phyloP scores from a whole-genome alignment of 2,113 vertebrate genomes.

The Pongo pygmaeus region DNA sequence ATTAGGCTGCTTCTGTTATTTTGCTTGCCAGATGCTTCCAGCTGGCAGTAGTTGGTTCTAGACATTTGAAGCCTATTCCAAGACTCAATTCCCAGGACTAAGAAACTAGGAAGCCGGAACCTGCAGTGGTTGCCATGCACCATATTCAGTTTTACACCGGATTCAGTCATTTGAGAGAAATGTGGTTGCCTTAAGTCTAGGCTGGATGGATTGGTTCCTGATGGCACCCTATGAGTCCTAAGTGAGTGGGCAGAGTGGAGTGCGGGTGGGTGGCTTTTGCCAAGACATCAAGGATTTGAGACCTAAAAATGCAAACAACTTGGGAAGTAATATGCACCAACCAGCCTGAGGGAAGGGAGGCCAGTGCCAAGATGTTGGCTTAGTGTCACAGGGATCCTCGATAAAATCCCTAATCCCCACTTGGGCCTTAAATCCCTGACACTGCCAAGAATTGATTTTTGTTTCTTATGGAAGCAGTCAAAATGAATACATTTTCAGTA shows the following conservation, averaged over 20 bases:
- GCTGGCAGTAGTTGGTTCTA: not conserved
- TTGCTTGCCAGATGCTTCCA: not conserved
- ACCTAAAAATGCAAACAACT: slow-evolving; percentile 4
- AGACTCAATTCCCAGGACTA: not conserved
- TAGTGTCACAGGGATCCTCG: not conserved
- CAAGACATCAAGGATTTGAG: not conserved
- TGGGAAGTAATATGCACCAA: not conserved
- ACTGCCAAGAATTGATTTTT: not conserved
- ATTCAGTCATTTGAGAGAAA: not conserved
- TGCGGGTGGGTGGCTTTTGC: not conserved
- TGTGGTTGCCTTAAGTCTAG: not conserved
- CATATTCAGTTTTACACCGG: not conserved
- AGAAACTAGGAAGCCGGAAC: not conserved
- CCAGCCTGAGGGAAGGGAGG: not conserved
- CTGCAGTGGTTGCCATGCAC: too few species aligned
- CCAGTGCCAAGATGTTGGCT: not conserved
- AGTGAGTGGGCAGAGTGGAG: not conserved
- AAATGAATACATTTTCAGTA: slow-evolving; percentile 15
- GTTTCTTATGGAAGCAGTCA: not conserved
- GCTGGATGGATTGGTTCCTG: not conserved
- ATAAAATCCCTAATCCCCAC: not conserved
- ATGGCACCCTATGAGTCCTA: not conserved
- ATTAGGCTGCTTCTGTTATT: not conserved
- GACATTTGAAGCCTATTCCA: not conserved
- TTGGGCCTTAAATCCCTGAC: not conserved